Evolutionary conservation across 2,888 invertebrate species (phyloP), one percentile per base, ranked within the genome.

Genomic region (Drosophila histrio): DNA sequence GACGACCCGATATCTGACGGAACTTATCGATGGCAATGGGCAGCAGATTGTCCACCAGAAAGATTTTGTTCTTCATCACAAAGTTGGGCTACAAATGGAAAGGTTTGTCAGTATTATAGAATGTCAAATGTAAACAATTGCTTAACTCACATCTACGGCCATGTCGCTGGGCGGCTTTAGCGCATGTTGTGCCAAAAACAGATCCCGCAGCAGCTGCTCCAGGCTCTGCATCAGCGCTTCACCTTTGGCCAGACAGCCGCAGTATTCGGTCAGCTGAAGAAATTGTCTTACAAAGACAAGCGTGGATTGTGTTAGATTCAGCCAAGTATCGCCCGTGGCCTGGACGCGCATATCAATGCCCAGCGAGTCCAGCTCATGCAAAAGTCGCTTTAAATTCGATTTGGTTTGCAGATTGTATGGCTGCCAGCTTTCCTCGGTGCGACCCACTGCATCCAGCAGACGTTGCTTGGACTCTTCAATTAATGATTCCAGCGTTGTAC

Each of bases 401-500:
- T 92, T 92, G 1, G 90, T 92, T 79, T 92, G 91, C 17, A 92
- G 77, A 73, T 92, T 92, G 44, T 90, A 91, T 8, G 92, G 92
- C 58, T 91, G 91, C 92, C 92, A 92, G 26, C 88, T 68, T 58
- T 92, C 92, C 72, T 92, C 92, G 0, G 91, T 90, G 21, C 92
- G 90, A 0, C 91, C 91, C 17, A 92, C 89, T 0, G 91, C 89
- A 52, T 92, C 92, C 19, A 92, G 59, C 19, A 92, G 57, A 3
- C 92, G 89, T 49, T 88, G 71, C 2, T 90, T 89, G 3, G 91
- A 92, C 49, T 92, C 92, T 32, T 92, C 91, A 19, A 92, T 90
- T 4, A 92, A 77, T 4, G 91, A 88, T 19, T 91, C 91, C 0
- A 92, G 80, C 0, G 97, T 96, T 9, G 94, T 94, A 70, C 97